Percentiles rank a stretch among this genome's conserved stretches.
phyloP scores from a whole-genome alignment of 2,797 vertebrate genomes.

The Prunella strophiata region DNA sequence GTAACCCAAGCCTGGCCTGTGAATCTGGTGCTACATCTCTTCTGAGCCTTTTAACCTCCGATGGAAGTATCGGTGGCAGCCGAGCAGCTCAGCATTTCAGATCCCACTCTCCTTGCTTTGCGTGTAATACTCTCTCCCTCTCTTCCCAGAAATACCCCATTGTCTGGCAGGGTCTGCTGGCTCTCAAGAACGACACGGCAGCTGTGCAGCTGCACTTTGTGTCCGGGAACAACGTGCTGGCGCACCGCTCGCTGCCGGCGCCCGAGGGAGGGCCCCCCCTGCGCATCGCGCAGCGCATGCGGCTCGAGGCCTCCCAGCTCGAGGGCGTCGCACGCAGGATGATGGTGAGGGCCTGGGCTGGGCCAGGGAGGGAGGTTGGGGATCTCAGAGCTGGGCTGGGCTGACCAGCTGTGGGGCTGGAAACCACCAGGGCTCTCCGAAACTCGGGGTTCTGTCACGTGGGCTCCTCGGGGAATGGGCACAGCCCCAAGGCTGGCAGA shows the following conservation, averaged over 20 bases:
- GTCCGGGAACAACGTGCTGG: conserved; percentile 94
- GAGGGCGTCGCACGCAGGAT: conserved; percentile 96
- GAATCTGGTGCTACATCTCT: background rate
- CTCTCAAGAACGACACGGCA: conserved; percentile 96
- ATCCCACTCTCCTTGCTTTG: background rate
- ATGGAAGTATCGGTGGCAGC: background rate
- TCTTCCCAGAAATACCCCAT: conserved; percentile 93
- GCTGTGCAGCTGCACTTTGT: conserved; percentile 98
- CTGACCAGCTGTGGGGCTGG: rapidly evolving
- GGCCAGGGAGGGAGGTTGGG: background rate
- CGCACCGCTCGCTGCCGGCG: conserved; percentile 93
- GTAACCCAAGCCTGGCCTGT: background rate
- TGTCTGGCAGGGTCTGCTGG: conserved; percentile 97
- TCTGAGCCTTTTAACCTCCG: background rate
- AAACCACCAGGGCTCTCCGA: rapidly evolving
- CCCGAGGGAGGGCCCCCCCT: conserved; percentile 92
- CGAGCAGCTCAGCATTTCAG: rapidly evolving
- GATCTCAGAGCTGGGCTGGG: rapidly evolving
- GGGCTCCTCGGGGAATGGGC: background rate
- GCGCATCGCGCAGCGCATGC: conserved; percentile 97
- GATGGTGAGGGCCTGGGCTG: conserved; percentile 80
- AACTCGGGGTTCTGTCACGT: rapidly evolving
- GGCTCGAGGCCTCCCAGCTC: conserved; percentile 93
- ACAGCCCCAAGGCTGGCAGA: rapidly evolving
- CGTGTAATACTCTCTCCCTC: rapidly evolving